Evolutionary conservation across 2,113 vertebrate genomes (phyloP), one percentile per base, ranked within the genome.

Genomic region (Rhinoderma darwinii): DNA sequence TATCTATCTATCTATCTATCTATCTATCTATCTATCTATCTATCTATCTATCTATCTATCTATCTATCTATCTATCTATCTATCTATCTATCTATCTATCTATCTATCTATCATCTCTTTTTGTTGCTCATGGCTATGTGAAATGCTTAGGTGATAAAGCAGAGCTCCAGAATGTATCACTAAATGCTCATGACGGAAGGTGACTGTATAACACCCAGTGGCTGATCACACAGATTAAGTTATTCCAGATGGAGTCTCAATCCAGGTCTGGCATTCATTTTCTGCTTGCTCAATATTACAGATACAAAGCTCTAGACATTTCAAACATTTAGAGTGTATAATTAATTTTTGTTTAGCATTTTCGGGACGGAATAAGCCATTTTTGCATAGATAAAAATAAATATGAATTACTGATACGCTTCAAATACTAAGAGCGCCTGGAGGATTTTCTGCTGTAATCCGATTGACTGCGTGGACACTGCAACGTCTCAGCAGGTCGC

Each of bases 331-430:
- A 47, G 17, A 27, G 30, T 30, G 30, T 32, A 83, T 70, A 83
- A 72, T 70, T 83, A 83, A 83, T 82, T 47, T 68, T 44, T 37
- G 44, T 75, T 84, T 59, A 74, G 20, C 43, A 73, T 84, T 79
- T 68, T 68, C 27, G 1, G 22, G 11, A 30, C 17, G 51, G 68
- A 79, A 86, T 14, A 37, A 51, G 18, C 12, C 3, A 27, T 79
- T 85, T 50, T 63, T 54, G 75, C 84, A 70, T 47, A 77, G 74
- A 63, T 78, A 85, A 79, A 79, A 79, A 79, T 79, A 68, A 51
- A 79, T 68, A 86, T 50, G 54, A 78, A 70, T 79, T 79, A 78
- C 70, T 78, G 32, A 59, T 30, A 20, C 5, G 44, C 41, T 70
- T 51, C 25, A 35, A 54, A 86, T 79, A 41, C 72, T 17, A 20